Conservation (phyloP, 2,888 invertebrate genomes). For the Dioctria linearis region DNA sequence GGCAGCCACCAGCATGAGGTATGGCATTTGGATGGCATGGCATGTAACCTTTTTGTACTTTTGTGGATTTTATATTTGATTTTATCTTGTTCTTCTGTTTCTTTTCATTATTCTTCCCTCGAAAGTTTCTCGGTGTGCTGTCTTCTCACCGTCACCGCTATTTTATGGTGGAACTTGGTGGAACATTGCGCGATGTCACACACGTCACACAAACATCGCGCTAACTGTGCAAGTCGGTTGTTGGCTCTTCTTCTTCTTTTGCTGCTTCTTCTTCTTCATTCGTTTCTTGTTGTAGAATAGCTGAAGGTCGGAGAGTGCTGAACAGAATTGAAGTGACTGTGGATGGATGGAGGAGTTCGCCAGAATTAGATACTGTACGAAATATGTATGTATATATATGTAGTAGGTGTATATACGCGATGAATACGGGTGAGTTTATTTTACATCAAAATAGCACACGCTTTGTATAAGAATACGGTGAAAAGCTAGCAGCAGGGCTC, state of each 20-base stretch:
- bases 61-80: constrained; percentile 53
- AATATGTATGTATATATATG: neutral
- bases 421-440: constrained; percentile 28
- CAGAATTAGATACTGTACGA: constrained; percentile 27
- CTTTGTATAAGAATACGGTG: constrained; percentile 30
- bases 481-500: constrained; percentile 5
- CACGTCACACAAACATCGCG: neutral
- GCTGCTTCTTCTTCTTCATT: neutral
- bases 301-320: neutral
- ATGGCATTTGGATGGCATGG: constrained; percentile 31
- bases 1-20: constrained; percentile 22
- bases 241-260: neutral
- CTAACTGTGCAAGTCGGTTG: neutral
- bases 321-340: constrained; percentile 37
- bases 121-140: constrained; percentile 38
- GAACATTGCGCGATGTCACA: constrained; percentile 27
- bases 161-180: constrained; percentile 18
- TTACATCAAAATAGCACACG: constrained; percentile 50
- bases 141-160: constrained; percentile 6
- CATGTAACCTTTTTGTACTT: constrained; percentile 52
- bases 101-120: constrained; percentile 48
- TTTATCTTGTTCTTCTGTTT: constrained; percentile 52
- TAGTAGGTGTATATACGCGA: neutral
- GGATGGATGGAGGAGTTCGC: constrained; percentile 7
- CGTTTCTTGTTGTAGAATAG: neutral